Percentiles rank a stretch among this genome's conserved stretches.
These are phyloP conservation scores for Chironomus riparius DNA, from an alignment of 2,888 invertebrate species.

Conservation along the genomic window DNA sequence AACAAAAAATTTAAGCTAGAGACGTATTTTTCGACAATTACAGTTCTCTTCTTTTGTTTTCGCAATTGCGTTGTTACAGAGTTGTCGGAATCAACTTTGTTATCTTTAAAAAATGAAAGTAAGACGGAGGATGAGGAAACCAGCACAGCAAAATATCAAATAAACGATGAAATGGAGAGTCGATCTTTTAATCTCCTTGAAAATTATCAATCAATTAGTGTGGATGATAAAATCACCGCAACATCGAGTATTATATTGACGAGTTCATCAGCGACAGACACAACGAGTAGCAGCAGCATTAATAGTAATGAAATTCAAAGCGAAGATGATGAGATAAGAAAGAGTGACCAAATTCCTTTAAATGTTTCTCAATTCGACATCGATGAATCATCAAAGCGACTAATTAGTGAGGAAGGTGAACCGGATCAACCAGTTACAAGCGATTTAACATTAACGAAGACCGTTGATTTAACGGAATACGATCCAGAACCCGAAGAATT, in stretches of 20 bases:
- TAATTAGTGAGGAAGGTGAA: constrained; percentile 12
- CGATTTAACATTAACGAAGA: constrained; percentile 17
- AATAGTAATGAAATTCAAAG: neutral
- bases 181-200: neutral
- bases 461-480: constrained; percentile 7
- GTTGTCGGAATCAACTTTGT: neutral
- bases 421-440: neutral
- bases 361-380: neutral
- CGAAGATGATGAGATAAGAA: neutral
- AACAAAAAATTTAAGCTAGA: too few species aligned
- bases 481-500: neutral
- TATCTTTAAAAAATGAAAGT: neutral
- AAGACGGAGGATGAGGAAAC: neutral
- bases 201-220: neutral
- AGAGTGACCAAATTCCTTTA: neutral
- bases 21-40: too few species aligned
- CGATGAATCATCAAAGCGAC: constrained; percentile 12
- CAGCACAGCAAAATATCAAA: neutral
- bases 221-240: neutral
- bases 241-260: neutral
- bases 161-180: neutral
- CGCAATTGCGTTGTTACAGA: neutral
- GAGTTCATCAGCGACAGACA: neutral
- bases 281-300: neutral
- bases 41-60: neutral